phyloP scores from a whole-genome alignment of 2,113 vertebrate genomes.

The Lontra canadensis region DNA sequence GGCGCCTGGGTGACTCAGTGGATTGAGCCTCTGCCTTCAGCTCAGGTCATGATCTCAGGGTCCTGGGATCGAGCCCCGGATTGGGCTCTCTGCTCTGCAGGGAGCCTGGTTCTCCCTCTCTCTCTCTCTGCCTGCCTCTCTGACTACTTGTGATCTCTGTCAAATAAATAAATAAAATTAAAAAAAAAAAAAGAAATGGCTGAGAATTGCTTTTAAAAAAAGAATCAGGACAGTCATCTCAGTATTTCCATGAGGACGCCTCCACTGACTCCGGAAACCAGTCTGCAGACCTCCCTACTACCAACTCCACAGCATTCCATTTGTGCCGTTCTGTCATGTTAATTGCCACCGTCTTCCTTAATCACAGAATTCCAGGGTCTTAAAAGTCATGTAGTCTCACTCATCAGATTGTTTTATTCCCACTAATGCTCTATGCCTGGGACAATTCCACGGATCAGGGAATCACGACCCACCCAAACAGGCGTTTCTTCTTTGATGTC shows the following conservation, averaged over 20 bases:
- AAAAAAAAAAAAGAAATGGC: too few relatives aligned
- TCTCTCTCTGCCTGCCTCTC: too few relatives aligned
- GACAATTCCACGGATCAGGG: neutral
- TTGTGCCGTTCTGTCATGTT: neutral
- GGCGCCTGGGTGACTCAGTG: too few relatives aligned
- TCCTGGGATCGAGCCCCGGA: too few relatives aligned
- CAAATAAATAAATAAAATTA: too few relatives aligned
- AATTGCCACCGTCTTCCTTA: neutral
- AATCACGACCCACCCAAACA: neutral
- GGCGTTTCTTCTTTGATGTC: neutral
- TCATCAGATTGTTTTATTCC: neutral
- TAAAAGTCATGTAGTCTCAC: neutral
- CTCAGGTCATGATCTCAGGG: too few relatives aligned
- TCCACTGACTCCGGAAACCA: neutral
- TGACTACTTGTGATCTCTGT: too few relatives aligned
- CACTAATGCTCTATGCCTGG: neutral
- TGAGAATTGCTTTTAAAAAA: too few relatives aligned
- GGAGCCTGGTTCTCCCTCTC: too few relatives aligned
- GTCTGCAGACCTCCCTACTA: neutral
- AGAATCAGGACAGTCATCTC: neutral
- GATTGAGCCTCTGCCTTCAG: too few relatives aligned
- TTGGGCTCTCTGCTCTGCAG: too few relatives aligned
- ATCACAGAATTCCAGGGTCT: constrained; percentile 22
- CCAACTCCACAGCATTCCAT: neutral
- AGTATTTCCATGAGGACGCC: neutral